phyloP scores from a whole-genome alignment of 1,140 invertebrate species.

The Rhopalosiphum padi region DNA sequence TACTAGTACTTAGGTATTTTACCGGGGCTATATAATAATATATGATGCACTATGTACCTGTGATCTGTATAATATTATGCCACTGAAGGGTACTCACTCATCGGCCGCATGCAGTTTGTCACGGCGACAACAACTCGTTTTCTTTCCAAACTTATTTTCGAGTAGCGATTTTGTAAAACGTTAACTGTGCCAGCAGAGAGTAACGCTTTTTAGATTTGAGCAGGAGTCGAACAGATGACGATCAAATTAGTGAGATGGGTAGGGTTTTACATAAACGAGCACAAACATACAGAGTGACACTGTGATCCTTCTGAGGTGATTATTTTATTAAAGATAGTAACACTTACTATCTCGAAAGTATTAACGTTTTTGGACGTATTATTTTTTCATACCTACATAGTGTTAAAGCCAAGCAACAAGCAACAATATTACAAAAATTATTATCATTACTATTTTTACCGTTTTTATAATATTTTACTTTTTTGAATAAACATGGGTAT shows the following conservation, averaged over 20 bases:
- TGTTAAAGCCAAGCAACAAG: no score
- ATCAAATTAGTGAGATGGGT: not conserved
- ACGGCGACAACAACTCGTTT: no score
- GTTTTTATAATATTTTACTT: not conserved
- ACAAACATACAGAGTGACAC: not conserved
- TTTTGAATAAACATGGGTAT: not conserved
- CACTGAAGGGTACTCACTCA: not conserved
- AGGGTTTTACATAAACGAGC: not conserved
- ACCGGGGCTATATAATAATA: not conserved
- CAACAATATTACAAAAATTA: no score
- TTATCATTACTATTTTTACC: not conserved
- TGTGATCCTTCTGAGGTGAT: not conserved
- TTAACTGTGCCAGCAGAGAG: not conserved
- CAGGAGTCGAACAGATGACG: not conserved
- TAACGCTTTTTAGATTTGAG: not conserved
- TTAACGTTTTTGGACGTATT: not conserved
- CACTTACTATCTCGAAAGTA: not conserved
- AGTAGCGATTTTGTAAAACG: not conserved
- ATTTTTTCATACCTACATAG: no score
- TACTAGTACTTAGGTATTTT: slow-evolving; percentile 3
- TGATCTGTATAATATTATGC: no score
- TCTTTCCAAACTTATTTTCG: not conserved
- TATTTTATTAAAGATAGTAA: not conserved
- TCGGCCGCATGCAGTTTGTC: not conserved
- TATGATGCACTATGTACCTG: no score